phyloP scores from a whole-genome alignment of 2,113 vertebrate genomes.

The Mellivora capensis region DNA sequence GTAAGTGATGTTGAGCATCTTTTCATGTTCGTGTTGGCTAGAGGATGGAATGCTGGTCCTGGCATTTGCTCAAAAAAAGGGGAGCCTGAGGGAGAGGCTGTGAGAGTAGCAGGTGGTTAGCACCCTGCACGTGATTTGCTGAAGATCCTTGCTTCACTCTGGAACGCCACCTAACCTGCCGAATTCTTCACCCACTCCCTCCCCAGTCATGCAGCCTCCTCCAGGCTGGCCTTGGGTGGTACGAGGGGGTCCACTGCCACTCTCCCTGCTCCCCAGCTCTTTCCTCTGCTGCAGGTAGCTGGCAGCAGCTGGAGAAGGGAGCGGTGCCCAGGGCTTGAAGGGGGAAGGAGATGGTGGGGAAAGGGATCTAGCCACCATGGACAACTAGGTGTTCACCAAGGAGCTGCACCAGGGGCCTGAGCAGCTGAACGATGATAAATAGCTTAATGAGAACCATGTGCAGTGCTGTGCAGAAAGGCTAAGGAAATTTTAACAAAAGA shows the following conservation, averaged over 20 bases:
- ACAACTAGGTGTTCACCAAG: constrained; percentile 86
- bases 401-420: constrained; percentile 89
- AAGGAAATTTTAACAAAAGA: neutral
- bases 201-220: neutral
- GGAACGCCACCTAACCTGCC: neutral
- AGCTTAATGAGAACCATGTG: constrained; percentile 87
- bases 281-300: neutral
- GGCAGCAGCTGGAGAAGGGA: neutral
- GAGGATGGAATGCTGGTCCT: neutral
- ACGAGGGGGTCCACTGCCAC: neutral
- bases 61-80: too few species aligned
- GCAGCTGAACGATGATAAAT: constrained; percentile 87
- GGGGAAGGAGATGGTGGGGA: neutral
- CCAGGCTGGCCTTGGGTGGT: constrained; percentile 6
- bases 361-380: constrained; percentile 69
- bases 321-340: neutral
- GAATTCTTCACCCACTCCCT: neutral
- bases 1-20: neutral
- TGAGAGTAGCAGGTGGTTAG: neutral
- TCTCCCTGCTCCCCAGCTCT: neutral
- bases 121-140: neutral
- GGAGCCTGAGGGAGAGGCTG: neutral
- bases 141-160: neutral
- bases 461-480: constrained; percentile 86
- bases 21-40: neutral